Base-by-base conservation (phyloP, 2,113 vertebrate genomes). In the Sturnus vulgaris region DNA sequence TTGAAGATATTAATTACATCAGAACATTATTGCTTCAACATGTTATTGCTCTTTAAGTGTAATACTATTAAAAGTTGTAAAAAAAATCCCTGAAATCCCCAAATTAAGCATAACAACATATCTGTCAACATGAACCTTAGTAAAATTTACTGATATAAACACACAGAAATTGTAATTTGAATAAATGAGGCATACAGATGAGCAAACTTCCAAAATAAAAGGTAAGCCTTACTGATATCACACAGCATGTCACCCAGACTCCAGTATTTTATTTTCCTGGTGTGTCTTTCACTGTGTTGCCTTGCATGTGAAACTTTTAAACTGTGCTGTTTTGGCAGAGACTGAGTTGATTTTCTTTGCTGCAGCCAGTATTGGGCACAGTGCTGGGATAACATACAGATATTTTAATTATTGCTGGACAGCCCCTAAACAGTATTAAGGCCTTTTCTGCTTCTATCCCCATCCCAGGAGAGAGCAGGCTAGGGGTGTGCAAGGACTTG, bases 331-430 rank as follows among this genome's bases (percentile, higher is more conserved):
- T 60, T 69, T 46, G 44, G 10, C 10, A 30, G 30, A 6, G 15
- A 44, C 17, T 8, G 15, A 24, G 19, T 66, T 59, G 13, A 30
- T 39, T 66, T 66, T n/a, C 28, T 75, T 53, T 66, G 10, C 28
- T 2, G 2, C 18, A 44, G 20, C 8, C 37, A 14, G 4, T 46
- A 60, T 17, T 0, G 1, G 19, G 50, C 3, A 9, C 50, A 50
- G 49, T 73, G 27, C 37, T 81, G 35, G 15, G 33, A 35, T 33
- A 60, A 68, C 19, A 19, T 27, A 19, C 3, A 11, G 23, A 11
- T 46, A 2, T 81, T 50, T 44, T 17, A 37, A 3, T 59, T 59
- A 11, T 10, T 39, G 15, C 19, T 52, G 28, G 53, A 22, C 28
- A 52, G 19, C 6, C 15, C 10, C 39, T 39, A 33, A 18, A 50